A percentile compares a stretch with the other conserved stretches of the same genome.
phyloP scores from a whole-genome alignment of 2,888 invertebrate species.

The Choristoneura rosaceana region DNA sequence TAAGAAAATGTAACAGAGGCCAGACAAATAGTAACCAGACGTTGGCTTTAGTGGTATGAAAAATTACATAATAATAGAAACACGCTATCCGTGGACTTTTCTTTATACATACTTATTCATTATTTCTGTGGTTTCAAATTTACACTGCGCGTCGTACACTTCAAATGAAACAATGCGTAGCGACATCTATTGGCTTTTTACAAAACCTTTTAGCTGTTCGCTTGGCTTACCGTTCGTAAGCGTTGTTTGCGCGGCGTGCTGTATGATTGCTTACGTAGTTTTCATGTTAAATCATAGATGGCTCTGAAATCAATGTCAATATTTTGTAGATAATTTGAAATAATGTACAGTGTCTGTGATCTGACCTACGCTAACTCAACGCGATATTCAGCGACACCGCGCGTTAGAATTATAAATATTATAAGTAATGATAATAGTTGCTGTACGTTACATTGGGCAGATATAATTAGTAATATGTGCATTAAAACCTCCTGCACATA shows the following conservation, averaged over 20 bases:
- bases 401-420: neutral
- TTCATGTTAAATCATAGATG: conserved; percentile 9
- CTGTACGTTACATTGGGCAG: no score
- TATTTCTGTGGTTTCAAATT: neutral
- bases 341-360: no score
- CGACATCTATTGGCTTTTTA: conserved; percentile 9
- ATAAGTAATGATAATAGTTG: no score
- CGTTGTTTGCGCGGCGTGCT: neutral
- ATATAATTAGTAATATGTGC: no score
- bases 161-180: neutral
- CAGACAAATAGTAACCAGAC: no score
- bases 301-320: conserved; percentile 9
- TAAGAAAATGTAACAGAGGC: no score
- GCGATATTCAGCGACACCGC: neutral
- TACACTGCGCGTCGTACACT: neutral
- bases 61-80: no score
- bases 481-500: no score
- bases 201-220: neutral
- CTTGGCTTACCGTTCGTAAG: neutral
- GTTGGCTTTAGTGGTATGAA: no score
- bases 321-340: neutral
- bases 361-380: neutral
- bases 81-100: no score
- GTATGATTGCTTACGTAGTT: neutral
- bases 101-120: no score